A percentile compares a stretch with the other conserved stretches of the same genome.
phyloP scores from a whole-genome alignment of 2,113 vertebrate species.

The Numida meleagris region DNA sequence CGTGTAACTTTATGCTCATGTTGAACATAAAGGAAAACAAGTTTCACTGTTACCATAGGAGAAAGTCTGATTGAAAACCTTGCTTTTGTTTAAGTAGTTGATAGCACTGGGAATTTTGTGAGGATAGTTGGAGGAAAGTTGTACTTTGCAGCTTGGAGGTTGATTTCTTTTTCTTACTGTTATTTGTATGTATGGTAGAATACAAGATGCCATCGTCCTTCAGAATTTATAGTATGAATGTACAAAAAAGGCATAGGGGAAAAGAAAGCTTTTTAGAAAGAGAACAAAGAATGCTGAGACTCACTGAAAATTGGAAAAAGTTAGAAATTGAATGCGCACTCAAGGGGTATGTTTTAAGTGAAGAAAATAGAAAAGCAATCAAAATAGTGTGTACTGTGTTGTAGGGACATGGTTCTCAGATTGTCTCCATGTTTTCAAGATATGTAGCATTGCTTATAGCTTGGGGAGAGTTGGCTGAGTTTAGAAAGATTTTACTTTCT shows the following conservation, averaged over 20 bases:
- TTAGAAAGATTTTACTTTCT: not conserved
- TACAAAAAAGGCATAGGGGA: not conserved
- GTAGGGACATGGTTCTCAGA: not conserved
- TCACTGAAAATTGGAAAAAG: not conserved
- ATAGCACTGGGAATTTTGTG: not conserved
- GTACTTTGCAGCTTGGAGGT: not conserved
- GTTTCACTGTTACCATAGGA: not conserved
- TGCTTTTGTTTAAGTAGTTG: not conserved
- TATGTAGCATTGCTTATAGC: not conserved
- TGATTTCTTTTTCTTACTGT: not conserved
- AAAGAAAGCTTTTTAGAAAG: not conserved
- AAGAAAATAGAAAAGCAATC: not conserved
- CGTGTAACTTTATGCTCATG: not conserved
- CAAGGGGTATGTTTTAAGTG: not conserved
- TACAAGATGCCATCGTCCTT: not conserved
- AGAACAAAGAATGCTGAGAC: not conserved
- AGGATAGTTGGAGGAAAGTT: not conserved
- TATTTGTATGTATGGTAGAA: not conserved
- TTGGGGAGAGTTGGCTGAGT: not conserved
- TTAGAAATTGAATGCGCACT: not conserved
- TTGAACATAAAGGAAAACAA: not conserved
- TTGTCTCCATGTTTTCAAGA: not conserved
- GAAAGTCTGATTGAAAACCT: not conserved
- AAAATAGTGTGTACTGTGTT: not conserved
- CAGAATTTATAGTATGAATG: not conserved